Conservation (phyloP, 1,140 invertebrate genomes). For the silkworm (Bombyx mori) region DNA sequence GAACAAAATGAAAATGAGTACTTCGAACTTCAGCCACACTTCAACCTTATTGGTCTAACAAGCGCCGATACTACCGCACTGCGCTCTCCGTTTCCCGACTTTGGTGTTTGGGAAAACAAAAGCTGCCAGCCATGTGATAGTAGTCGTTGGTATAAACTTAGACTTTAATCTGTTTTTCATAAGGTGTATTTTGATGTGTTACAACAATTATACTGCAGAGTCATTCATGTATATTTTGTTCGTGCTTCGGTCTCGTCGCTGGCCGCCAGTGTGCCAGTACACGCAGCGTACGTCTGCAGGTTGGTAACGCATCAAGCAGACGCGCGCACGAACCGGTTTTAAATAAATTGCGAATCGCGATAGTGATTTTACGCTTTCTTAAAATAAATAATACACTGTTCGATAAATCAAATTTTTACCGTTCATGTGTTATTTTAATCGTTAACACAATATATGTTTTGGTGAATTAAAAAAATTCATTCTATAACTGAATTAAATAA, state of each 20-base stretch:
- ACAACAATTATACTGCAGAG: constrained; percentile 8
- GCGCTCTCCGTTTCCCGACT: constrained; percentile 16
- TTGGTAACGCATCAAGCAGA: constrained; percentile 11
- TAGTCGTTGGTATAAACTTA: constrained; percentile 1
- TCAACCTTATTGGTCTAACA: constrained; percentile 14
- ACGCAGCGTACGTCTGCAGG: constrained; percentile 16
- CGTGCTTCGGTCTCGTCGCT: too few relatives aligned
- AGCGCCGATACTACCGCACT: constrained; percentile 19
- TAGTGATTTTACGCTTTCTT: constrained; percentile 8
- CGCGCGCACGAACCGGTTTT: constrained; percentile 9
- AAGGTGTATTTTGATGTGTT: constrained; percentile 12
- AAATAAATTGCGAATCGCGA: constrained; percentile 11
- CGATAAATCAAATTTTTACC: not conserved
- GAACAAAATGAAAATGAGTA: too few relatives aligned
- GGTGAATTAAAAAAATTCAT: not conserved
- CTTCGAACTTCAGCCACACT: not conserved
- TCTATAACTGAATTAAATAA: constrained; percentile 13
- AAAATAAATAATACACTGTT: not conserved
- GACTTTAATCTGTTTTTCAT: constrained; percentile 1
- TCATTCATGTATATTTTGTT: constrained; percentile 19
- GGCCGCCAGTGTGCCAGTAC: too few relatives aligned
- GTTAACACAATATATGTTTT: not conserved
- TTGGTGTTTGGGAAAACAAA: constrained; percentile 7
- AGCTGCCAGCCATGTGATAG: not conserved
- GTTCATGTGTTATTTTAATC: not conserved